phyloP scores from a whole-genome alignment of 2,113 vertebrate species.

The Eleginops maclovinus region DNA sequence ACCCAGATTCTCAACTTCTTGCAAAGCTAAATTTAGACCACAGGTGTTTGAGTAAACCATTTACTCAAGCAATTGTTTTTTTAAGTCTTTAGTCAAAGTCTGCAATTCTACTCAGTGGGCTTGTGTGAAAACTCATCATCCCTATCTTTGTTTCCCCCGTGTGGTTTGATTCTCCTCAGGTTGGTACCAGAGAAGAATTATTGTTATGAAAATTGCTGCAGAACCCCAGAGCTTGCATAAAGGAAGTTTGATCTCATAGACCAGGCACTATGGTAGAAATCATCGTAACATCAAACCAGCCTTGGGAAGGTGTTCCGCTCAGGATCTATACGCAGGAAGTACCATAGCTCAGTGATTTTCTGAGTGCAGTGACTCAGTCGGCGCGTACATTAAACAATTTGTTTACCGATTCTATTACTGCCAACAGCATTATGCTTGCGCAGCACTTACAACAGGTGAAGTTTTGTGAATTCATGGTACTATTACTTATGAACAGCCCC shows the following conservation, averaged over 20 bases:
- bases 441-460: constrained; percentile 42
- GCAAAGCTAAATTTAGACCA: no score
- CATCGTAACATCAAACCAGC: not conserved
- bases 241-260: constrained; percentile 12
- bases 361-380: constrained; percentile 36
- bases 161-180: constrained; percentile 9
- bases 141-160: constrained; percentile 13
- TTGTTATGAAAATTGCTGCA: constrained; percentile 12
- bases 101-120: not conserved
- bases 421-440: constrained; percentile 28
- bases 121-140: constrained; percentile 1
- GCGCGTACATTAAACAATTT: constrained; percentile 52
- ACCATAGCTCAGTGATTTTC: constrained; percentile 37
- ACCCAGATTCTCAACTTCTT: no score
- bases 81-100: not conserved
- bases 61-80: not conserved
- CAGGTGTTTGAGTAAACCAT: not conserved
- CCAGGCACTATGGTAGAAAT: not conserved
- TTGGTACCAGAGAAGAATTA: not conserved
- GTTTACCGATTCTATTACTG: constrained; percentile 47
- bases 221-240: constrained; percentile 19
- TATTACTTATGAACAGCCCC: constrained; percentile 28
- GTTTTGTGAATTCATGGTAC: constrained; percentile 43
- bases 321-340: constrained; percentile 8
- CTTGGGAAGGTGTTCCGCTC: not conserved